Conservation (phyloP, 2,113 vertebrate species). For the Eleginops maclovinus region DNA sequence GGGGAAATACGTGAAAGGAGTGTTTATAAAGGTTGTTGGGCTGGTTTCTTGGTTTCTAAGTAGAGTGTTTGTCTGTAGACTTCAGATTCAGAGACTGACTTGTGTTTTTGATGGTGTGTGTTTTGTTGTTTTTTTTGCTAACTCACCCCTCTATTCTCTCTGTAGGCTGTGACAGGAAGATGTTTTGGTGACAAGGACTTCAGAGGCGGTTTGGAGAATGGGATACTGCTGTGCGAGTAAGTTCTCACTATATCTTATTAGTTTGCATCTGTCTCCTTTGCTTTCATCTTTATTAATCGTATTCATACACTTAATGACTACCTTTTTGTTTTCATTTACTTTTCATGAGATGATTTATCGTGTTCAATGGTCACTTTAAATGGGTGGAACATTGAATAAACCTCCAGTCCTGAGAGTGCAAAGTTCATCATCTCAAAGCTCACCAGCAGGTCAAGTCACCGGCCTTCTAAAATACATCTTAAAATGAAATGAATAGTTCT, state of each 20-base stretch:
- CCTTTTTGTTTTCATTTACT: background rate
- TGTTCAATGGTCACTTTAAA: background rate
- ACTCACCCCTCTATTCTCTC: constrained; percentile 20
- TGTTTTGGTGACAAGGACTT: constrained; percentile 94
- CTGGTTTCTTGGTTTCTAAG: constrained; percentile 15
- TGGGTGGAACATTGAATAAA: background rate
- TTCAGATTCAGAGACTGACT: constrained; percentile 11
- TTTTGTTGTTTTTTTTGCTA: background rate
- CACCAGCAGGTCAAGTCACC: background rate
- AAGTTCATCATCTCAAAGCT: background rate
- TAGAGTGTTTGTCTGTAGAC: background rate
- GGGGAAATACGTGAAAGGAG: constrained; percentile 30
- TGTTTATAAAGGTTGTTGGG: constrained; percentile 23
- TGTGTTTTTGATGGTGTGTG: background rate
- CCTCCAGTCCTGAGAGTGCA: background rate
- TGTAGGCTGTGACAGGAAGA: constrained; percentile 93
- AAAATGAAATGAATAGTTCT: background rate
- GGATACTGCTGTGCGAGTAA: constrained; percentile 98
- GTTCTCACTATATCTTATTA: constrained; percentile 63
- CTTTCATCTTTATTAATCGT: background rate
- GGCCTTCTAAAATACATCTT: background rate
- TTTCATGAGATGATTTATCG: background rate
- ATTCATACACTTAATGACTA: no score
- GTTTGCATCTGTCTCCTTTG: background rate
- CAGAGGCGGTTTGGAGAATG: constrained; percentile 91